Base-by-base conservation (phyloP, 2,888 invertebrate genomes). In the Marronus borbonicus region DNA sequence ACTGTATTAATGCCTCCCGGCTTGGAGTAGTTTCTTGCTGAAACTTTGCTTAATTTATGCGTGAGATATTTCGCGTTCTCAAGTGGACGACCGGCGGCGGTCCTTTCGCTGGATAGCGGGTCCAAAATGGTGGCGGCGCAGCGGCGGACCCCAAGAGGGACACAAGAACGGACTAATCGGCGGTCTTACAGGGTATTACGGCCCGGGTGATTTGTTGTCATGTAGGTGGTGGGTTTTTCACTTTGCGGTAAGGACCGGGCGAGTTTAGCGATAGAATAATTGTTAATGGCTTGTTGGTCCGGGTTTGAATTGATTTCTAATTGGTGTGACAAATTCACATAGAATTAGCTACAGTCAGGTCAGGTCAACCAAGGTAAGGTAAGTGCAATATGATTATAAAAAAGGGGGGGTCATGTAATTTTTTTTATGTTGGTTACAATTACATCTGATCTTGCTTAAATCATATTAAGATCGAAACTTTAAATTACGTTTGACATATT, bases 11-110 rank as follows among this genome's bases (percentile, higher is more conserved):
- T 86, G 86, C 86, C 85, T 83, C 83, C 44, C 81, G 86, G 86
- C 85, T 84, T 83, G 84, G 82, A 65, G 85, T 87, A 87, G 87
- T 87, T 88, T 88, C 88, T 88, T 88, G 87, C 86, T 84, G 84
- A 86, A 88, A 88, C 86, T 87, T 87, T 84, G 84, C 81, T 83
- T 87, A 88, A 88, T 88, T 87, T 88, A 88, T 88, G 88, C 88
- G 87, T 86, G 84, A 85, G 86, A 87, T 87, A 87, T 87, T 87
- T 86, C 86, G 86, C 85, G 86, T 84, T 84, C 84, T 85, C 82
- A 83, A 14, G 36, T 28, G 72, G 52, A 82, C 82, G 84, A 84
- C 85, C 85, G 85, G 80, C 84, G 85, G 85, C 83, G 5, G 17
- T 52, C 83, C 82, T 81, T 82, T 81, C 76, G 20, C 20, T 20